A percentile compares a stretch with the other conserved stretches of the same genome.
phyloP scores from a whole-genome alignment of 2,888 invertebrate genomes.

The Standfussiana lucernea region DNA sequence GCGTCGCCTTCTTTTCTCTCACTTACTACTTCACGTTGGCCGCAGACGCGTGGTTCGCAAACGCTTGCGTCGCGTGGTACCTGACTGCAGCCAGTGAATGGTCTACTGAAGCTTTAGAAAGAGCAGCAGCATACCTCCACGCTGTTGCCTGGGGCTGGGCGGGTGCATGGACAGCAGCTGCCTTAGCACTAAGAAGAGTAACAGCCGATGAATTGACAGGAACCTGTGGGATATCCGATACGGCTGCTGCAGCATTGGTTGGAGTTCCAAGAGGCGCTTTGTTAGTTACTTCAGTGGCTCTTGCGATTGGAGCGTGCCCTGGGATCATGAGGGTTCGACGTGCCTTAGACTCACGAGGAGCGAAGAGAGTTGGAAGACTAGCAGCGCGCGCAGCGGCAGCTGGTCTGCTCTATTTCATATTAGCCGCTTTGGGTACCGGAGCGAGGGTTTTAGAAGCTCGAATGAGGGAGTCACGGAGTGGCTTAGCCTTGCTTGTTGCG shows the following conservation, averaged over 20 bases:
- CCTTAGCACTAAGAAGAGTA: slow-evolving; percentile 94
- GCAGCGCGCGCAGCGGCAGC: slow-evolving; percentile 95
- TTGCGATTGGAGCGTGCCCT: slow-evolving; percentile 94
- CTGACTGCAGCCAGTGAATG: slow-evolving; percentile 97
- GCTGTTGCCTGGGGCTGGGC: slow-evolving; percentile 97
- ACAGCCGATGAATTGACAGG: slow-evolving; percentile 95
- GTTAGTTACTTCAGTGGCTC: slow-evolving; percentile 92
- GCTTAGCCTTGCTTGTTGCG: slow-evolving; percentile 87
- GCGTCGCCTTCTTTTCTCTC: slow-evolving; percentile 94
- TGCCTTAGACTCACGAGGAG: slow-evolving; percentile 88
- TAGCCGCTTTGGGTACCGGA: slow-evolving; percentile 93
- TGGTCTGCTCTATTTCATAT: slow-evolving; percentile 93
- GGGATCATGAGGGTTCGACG: slow-evolving; percentile 94
- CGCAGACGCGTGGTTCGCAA: slow-evolving; percentile 96
- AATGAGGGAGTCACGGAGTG: slow-evolving; percentile 86
- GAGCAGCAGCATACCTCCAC: slow-evolving; percentile 96
- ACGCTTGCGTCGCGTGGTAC: slow-evolving; percentile 97
- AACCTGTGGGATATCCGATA: slow-evolving; percentile 93
- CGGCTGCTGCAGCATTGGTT: slow-evolving; percentile 91
- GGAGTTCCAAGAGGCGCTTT: slow-evolving; percentile 91
- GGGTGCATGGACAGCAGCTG: slow-evolving; percentile 95
- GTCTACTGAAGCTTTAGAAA: slow-evolving; percentile 97
- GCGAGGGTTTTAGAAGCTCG: slow-evolving; percentile 92
- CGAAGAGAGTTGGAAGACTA: slow-evolving; percentile 93
- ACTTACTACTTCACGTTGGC: slow-evolving; percentile 95